Conservation (phyloP, 2,888 invertebrate genomes). For the Dione juno region DNA sequence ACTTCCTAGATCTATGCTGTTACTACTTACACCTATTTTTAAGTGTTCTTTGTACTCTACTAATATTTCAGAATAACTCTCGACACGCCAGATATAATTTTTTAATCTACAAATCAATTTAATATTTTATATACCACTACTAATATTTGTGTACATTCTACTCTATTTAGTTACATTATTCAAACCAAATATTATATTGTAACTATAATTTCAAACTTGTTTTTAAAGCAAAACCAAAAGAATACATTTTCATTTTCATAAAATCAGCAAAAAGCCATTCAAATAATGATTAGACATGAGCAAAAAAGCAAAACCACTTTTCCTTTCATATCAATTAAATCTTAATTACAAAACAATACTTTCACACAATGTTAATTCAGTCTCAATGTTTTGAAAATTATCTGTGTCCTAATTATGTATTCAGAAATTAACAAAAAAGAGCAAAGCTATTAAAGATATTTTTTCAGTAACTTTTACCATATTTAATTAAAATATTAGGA, state of each 20-base stretch:
- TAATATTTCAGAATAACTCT: background rate
- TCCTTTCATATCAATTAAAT: conserved; percentile 29
- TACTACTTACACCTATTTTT: background rate
- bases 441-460: background rate
- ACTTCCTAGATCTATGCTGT: background rate
- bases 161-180: background rate
- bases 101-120: background rate
- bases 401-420: conserved; percentile 10
- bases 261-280: background rate
- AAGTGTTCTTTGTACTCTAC: background rate
- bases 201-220: background rate
- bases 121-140: background rate
- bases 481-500: too few relatives aligned
- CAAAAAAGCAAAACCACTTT: conserved; percentile 22
- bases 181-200: background rate
- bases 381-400: conserved; percentile 2
- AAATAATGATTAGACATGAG: conserved; percentile 3
- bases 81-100: background rate
- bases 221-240: background rate
- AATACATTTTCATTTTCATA: conserved; percentile 3
- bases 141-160: background rate
- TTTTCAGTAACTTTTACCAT: too few relatives aligned
- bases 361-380: conserved; percentile 28
- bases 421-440: background rate
- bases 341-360: conserved; percentile 31